Evolutionary conservation across 2,113 vertebrate species (phyloP).

Genomic region (Terrapene triunguis): DNA sequence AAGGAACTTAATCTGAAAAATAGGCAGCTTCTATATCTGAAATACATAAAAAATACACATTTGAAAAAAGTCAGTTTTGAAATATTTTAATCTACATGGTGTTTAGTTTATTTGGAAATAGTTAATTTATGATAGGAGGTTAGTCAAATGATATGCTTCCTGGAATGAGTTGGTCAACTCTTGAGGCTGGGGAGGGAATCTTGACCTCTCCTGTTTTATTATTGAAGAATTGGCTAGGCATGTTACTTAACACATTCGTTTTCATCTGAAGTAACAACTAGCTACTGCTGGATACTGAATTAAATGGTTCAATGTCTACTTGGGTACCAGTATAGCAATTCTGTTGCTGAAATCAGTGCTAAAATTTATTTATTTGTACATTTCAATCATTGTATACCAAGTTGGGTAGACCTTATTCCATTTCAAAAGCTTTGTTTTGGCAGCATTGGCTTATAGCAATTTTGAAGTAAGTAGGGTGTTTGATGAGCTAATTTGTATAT

Average conservation of each 20-base stretch:
- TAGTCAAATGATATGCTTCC: background rate
- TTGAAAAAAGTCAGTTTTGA: background rate
- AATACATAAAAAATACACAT: background rate
- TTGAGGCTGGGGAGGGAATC: background rate
- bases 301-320: background rate
- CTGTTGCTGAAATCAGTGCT: background rate
- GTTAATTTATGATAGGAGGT: background rate
- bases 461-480: background rate
- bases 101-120: background rate
- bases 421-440: background rate
- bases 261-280: background rate
- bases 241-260: background rate
- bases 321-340: background rate
- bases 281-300: background rate
- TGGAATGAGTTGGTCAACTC: background rate
- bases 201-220: background rate
- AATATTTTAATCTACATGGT: background rate
- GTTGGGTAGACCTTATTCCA: background rate
- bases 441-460: background rate
- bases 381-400: background rate
- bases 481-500: background rate
- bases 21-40: background rate
- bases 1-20: background rate
- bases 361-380: accelerated
- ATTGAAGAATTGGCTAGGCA: background rate